A percentile compares a stretch with the other conserved stretches of the same genome.
These are phyloP conservation scores for Rhodeus uyekii DNA, from an alignment of 2,797 vertebrate species.

Conservation along the genomic window DNA sequence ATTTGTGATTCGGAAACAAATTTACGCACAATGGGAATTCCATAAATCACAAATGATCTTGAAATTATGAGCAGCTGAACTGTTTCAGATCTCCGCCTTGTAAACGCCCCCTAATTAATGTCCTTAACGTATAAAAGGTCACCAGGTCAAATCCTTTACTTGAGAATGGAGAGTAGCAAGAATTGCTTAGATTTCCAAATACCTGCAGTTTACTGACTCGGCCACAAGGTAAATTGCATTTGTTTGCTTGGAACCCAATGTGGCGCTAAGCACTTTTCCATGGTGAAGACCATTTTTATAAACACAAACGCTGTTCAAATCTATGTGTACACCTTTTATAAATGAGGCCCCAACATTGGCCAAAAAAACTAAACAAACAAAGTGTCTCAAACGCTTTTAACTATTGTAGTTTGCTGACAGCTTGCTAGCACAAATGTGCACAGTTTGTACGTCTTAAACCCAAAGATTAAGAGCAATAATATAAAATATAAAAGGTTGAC, in stretches of 20 bases:
- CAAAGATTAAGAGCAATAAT: slow-evolving; percentile 81
- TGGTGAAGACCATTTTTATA: background rate
- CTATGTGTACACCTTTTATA: background rate
- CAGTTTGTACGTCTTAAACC: slow-evolving; percentile 79
- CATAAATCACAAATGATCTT: background rate
- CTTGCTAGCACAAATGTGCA: slow-evolving; percentile 69
- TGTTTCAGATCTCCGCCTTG: background rate
- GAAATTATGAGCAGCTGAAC: background rate
- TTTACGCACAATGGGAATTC: background rate
- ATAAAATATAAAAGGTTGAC: slow-evolving; percentile 91
- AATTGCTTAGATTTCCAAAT: background rate
- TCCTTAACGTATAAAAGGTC: background rate
- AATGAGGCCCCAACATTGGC: slow-evolving; percentile 62
- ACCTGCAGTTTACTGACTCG: no score
- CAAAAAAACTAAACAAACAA: slow-evolving; percentile 67
- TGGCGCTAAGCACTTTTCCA: background rate
- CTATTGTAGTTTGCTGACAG: slow-evolving; percentile 77
- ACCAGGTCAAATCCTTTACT: background rate
- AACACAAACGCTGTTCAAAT: background rate
- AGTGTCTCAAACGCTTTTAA: slow-evolving; percentile 54
- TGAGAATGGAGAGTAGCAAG: background rate
- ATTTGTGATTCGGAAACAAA: background rate
- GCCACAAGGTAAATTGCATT: background rate
- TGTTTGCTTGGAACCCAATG: background rate
- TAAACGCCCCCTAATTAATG: background rate